Percentiles rank a stretch among this genome's conserved stretches.
Conservation (phyloP, 1,140 invertebrate genomes). For the Pseudoatta argentina region DNA sequence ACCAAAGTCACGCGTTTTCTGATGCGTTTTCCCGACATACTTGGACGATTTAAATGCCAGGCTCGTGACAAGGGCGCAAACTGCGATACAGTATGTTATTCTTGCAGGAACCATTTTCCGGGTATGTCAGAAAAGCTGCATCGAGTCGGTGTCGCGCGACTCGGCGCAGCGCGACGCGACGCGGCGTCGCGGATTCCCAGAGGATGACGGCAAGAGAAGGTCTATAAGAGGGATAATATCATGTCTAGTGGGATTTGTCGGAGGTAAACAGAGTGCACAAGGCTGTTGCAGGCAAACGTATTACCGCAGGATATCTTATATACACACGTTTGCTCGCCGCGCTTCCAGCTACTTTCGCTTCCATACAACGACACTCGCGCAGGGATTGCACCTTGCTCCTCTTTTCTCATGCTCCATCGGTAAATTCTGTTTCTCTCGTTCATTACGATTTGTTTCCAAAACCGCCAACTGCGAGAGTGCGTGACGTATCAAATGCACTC, state of each 20-base stretch:
- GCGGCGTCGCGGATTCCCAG: slow-evolving; percentile 56
- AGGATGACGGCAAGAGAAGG: slow-evolving; percentile 68
- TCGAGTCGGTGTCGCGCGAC: background rate
- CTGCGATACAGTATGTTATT: slow-evolving; percentile 64
- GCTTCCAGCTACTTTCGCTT: slow-evolving; percentile 45
- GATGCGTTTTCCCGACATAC: slow-evolving; percentile 9
- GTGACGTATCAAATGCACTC: slow-evolving; percentile 54
- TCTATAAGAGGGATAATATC: slow-evolving; percentile 77
- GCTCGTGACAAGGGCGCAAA: slow-evolving; percentile 68
- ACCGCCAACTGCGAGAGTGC: slow-evolving; percentile 21
- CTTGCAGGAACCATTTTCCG: slow-evolving; percentile 65
- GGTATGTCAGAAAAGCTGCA: slow-evolving; percentile 59
- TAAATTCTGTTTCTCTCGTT: slow-evolving; percentile 44
- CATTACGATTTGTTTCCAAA: slow-evolving; percentile 58
- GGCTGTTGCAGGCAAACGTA: slow-evolving; percentile 75
- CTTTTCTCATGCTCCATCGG: slow-evolving; percentile 40
- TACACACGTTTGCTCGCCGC: background rate
- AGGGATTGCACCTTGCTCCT: slow-evolving; percentile 12
- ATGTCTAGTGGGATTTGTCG: slow-evolving; percentile 77
- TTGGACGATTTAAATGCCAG: slow-evolving; percentile 67
- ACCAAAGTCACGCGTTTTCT: slow-evolving; percentile 8
- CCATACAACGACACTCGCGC: slow-evolving; percentile 9
- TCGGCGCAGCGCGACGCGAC: background rate
- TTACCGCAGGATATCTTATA: slow-evolving; percentile 70
- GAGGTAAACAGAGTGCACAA: slow-evolving; percentile 75